Conservation (phyloP, 2,888 invertebrate species). For the Protonemura montana region DNA sequence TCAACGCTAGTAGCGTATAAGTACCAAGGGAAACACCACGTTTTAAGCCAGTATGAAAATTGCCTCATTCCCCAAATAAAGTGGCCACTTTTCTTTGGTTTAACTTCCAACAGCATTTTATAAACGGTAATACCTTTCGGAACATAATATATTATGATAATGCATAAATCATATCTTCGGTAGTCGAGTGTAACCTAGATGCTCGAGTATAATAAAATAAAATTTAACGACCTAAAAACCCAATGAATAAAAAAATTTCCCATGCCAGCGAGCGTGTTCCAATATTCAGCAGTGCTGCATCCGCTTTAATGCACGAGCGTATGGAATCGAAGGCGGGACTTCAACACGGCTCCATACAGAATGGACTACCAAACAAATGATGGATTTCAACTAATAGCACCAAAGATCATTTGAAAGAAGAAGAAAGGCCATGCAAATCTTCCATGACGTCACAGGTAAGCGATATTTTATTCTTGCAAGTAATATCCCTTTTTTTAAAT, state of each 20-base stretch:
- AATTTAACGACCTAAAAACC: slow-evolving; percentile 20
- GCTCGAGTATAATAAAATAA: not conserved
- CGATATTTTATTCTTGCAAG: not conserved
- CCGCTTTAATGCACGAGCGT: not conserved
- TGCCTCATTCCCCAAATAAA: not conserved
- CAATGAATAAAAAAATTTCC: slow-evolving; percentile 21
- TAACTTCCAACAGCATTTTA: not conserved
- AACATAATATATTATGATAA: not conserved
- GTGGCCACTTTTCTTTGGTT: not conserved
- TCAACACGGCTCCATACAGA: too few relatives aligned
- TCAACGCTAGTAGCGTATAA: not conserved
- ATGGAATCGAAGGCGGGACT: not conserved
- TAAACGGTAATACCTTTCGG: not conserved
- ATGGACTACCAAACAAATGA: too few relatives aligned
- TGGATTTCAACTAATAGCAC: too few relatives aligned
- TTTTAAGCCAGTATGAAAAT: not conserved
- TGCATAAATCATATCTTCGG: not conserved
- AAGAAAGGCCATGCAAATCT: not conserved
- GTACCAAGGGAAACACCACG: not conserved
- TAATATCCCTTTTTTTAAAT: not conserved
- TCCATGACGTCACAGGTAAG: not conserved
- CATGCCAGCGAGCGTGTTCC: not conserved
- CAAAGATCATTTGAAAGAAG: too few relatives aligned
- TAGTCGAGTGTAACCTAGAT: not conserved
- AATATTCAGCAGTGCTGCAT: not conserved